phyloP scores from a whole-genome alignment of 2,888 invertebrate genomes.

The Dolichomitus sp. region DNA sequence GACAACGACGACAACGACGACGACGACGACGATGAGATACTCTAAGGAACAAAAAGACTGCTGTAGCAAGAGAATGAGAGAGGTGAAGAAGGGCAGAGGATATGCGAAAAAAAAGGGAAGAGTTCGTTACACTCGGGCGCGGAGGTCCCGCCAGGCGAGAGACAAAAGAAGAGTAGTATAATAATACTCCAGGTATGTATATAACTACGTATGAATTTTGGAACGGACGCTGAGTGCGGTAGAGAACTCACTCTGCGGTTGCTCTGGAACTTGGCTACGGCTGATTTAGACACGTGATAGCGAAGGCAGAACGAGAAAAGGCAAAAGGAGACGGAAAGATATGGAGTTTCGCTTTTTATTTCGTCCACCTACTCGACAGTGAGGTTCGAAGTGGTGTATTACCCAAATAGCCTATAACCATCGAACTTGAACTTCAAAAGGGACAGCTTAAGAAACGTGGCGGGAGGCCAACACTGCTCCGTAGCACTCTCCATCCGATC shows the following conservation, averaged over 20 bases:
- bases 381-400: constrained; percentile 31
- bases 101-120: constrained; percentile 68
- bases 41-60: constrained; percentile 59
- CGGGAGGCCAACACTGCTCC: constrained; percentile 24
- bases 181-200: constrained; percentile 46
- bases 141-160: constrained; percentile 44
- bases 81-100: constrained; percentile 58
- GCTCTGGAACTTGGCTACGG: constrained; percentile 30
- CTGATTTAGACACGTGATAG: constrained; percentile 53
- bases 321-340: not conserved
- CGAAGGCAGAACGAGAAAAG: not conserved
- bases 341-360: constrained; percentile 19
- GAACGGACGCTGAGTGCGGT: constrained; percentile 5
- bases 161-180: constrained; percentile 58
- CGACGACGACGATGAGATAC: constrained; percentile 61
- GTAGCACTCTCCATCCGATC: constrained; percentile 68
- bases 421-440: constrained; percentile 42
- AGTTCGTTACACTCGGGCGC: constrained; percentile 67
- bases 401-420: constrained; percentile 54
- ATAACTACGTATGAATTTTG: constrained; percentile 58
- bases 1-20: constrained; percentile 31
- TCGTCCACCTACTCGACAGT: constrained; percentile 2
- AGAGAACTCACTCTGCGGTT: constrained; percentile 9
- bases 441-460: constrained; percentile 44
- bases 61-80: constrained; percentile 45